phyloP scores from a whole-genome alignment of 2,797 vertebrate species.

The Halcyon leucocephala region DNA sequence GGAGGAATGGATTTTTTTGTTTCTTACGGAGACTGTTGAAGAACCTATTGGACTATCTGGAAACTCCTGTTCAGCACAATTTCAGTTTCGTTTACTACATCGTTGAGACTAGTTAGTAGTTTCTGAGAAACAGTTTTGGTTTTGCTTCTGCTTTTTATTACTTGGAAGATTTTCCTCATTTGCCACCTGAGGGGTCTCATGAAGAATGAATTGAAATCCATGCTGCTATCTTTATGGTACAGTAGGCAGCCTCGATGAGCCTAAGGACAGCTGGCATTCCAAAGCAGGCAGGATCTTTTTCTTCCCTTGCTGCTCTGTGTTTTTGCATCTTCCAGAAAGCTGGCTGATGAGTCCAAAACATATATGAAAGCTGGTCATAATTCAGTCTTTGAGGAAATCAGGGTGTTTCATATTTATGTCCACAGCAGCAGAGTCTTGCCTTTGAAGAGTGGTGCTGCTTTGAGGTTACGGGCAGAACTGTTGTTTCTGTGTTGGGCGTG shows the following conservation, averaged over 20 bases:
- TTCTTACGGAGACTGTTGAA: background rate
- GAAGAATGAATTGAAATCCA: background rate
- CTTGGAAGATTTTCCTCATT: background rate
- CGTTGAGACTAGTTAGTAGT: background rate
- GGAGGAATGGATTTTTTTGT: background rate
- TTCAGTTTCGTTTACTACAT: background rate
- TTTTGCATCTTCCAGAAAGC: background rate
- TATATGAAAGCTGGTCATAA: background rate
- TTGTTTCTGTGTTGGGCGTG: background rate
- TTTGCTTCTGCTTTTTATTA: background rate
- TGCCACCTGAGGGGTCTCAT: background rate
- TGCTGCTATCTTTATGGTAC: background rate
- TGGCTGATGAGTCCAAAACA: background rate
- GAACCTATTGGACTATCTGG: background rate
- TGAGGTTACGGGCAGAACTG: background rate
- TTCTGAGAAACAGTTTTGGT: background rate
- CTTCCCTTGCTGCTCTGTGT: background rate
- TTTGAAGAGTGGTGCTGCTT: background rate
- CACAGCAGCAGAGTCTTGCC: background rate
- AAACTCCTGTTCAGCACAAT: background rate
- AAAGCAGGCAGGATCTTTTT: background rate
- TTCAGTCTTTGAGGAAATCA: background rate
- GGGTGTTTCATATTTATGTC: rapidly evolving
- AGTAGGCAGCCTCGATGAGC: background rate
- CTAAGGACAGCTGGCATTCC: background rate